phyloP scores from a whole-genome alignment of 2,797 vertebrate species.

The Chiropotes sagulatus region DNA sequence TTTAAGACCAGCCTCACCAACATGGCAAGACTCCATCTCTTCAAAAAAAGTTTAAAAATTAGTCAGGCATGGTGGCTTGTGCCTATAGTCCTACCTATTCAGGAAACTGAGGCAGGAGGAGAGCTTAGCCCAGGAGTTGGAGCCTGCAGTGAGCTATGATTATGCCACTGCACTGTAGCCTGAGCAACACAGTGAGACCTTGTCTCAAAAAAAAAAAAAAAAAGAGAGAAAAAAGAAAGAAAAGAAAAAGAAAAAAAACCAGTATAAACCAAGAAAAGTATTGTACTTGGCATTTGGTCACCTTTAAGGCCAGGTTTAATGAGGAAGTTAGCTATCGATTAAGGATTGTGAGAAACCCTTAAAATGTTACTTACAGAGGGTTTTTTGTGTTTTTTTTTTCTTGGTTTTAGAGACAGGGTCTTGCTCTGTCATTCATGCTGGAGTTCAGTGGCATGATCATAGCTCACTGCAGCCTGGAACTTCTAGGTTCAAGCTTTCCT shows the following conservation, averaged over 20 bases:
- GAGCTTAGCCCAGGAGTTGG: too few species aligned
- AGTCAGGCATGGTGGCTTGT: not conserved
- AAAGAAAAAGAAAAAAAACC: not conserved
- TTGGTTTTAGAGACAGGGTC: too few species aligned
- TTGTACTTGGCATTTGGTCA: not conserved
- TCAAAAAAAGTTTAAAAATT: not conserved
- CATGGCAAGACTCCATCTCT: not conserved
- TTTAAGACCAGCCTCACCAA: not conserved
- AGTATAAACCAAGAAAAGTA: not conserved
- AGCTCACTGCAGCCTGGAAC: too few species aligned
- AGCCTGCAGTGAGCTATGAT: too few species aligned
- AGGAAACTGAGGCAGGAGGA: not conserved
- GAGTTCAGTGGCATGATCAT: too few species aligned
- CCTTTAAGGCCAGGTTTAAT: not conserved
- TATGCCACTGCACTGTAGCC: too few species aligned
- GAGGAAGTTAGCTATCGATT: not conserved
- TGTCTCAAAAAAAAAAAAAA: not conserved
- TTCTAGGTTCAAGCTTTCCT: too few species aligned
- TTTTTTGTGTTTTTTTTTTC: not conserved
- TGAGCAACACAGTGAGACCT: too few species aligned
- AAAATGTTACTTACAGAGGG: not conserved
- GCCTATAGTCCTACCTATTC: not conserved
- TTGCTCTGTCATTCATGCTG: too few species aligned
- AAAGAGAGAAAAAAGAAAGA: not conserved
- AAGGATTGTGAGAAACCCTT: not conserved